Base-by-base conservation (phyloP, 2,888 invertebrate genomes). In the Drosophila kuntzei region DNA sequence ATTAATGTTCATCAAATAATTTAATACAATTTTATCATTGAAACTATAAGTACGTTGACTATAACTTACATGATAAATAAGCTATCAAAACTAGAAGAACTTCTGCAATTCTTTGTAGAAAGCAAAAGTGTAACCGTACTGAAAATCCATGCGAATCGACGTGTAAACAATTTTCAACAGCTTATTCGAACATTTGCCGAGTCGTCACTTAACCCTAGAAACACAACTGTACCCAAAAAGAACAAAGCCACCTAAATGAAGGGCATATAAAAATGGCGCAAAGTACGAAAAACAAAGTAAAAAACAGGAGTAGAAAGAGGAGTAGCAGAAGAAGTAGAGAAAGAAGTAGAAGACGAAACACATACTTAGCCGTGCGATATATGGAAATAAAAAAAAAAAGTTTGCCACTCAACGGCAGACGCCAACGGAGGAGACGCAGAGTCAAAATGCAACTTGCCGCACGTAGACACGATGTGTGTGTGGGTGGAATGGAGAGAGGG, bases 321-420 rank as follows among this genome's bases (percentile, higher is more conserved):
- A 41, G 53, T 20, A 54, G 20, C 29, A 29, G 20, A 41, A 54
- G 49, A 34, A 43, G 41, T 37, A 61, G 20, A 5, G 12, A 1
- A 11, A 51, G 53, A 12, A 34, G 51, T 41, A 27, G 22, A 25
- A 49, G 37, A 50, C 27, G 22, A 25, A 71, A 57, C 71, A 75
- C 74, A 75, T 71, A 74, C 73, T 76, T 76, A 71, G 43, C 57
- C 65, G 32, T 47, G 46, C 46, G 46, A 47, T 47, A 47, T 29
- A 29, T 47, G 18, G 29, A 47, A 47, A 18, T 66, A 70, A 64
- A 70, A 63, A 59, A 32, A 51, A 60, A 76, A 76, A 74, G 69
- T 87, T 84, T 79, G 85, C 89, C 89, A 85, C 89, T 85, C 89
- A 67, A 84, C 70, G 81, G 76, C 78, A 88, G 84, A 82, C 87